These are phyloP conservation scores for Amitus sp. DNA, from an alignment of 2,888 invertebrate species.

Conservation along the genomic window DNA sequence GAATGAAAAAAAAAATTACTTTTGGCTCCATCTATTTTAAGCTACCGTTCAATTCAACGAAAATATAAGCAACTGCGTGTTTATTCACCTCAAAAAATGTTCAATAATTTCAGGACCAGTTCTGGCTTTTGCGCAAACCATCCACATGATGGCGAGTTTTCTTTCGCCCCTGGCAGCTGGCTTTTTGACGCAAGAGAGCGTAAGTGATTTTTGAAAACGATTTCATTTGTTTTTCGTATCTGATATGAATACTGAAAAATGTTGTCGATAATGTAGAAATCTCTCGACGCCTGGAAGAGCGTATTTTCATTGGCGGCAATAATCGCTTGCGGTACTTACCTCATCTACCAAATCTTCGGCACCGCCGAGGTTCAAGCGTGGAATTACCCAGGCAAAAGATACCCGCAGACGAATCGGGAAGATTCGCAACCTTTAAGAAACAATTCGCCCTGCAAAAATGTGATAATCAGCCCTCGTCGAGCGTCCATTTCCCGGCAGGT, in stretches of 20 bases:
- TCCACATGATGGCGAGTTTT: constrained; percentile 80
- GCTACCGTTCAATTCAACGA: too few relatives aligned
- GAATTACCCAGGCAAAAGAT: constrained; percentile 67
- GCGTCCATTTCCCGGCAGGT: constrained; percentile 45
- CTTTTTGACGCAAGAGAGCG: constrained; percentile 70
- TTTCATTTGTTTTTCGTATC: constrained; percentile 6
- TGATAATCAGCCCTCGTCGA: constrained; percentile 44
- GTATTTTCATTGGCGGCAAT: constrained; percentile 74
- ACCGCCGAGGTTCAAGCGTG: constrained; percentile 72
- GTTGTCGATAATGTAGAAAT: constrained; percentile 53
- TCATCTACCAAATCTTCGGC: constrained; percentile 75
- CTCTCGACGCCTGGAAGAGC: constrained; percentile 70
- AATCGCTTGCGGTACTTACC: constrained; percentile 72
- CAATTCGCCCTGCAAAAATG: constrained; percentile 51
- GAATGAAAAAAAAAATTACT: too few relatives aligned
- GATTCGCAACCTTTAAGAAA: constrained; percentile 57
- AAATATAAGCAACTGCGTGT: too few relatives aligned
- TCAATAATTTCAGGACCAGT: constrained; percentile 68
- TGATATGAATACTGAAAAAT: constrained; percentile 3
- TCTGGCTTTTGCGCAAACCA: constrained; percentile 79
- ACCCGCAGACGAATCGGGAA: constrained; percentile 53
- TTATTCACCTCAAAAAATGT: too few relatives aligned
- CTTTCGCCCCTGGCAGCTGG: constrained; percentile 75
- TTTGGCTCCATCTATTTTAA: too few relatives aligned
- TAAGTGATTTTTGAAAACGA: constrained; percentile 55